These are phyloP conservation scores for Trimorus sp. DNA, from an alignment of 2,888 invertebrate genomes.

Conservation along the genomic window DNA sequence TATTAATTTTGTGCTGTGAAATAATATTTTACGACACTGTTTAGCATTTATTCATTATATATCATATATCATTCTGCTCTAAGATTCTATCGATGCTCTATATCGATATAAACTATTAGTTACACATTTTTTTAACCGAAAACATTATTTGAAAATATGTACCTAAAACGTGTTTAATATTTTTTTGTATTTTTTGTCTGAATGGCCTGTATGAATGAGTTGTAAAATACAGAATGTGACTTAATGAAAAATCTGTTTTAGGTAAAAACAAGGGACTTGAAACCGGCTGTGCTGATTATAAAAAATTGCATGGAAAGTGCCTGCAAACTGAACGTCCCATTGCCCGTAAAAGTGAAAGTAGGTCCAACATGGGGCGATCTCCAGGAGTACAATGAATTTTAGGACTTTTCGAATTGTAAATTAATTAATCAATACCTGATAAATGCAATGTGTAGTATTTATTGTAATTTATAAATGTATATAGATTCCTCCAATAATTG, in stretches of 20 bases:
- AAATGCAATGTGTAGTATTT: conserved; percentile 36
- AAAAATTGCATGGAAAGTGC: conserved; percentile 91
- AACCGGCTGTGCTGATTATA: conserved; percentile 85
- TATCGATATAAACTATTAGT: too few species aligned
- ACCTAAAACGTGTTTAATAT: too few species aligned
- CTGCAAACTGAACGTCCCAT: conserved; percentile 87
- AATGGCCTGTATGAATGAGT: too few species aligned
- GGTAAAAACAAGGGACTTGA: conserved; percentile 85
- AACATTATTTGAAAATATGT: too few species aligned
- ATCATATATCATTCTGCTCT: too few species aligned
- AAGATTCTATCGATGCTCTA: too few species aligned
- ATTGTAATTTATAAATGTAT: conserved; percentile 36
- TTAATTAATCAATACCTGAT: neutral
- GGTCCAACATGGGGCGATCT: conserved; percentile 91
- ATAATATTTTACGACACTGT: too few species aligned
- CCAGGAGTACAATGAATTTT: conserved; percentile 75
- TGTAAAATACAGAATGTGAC: neutral
- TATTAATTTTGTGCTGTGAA: too few species aligned
- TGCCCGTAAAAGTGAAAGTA: conserved; percentile 93
- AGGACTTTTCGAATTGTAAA: conserved; percentile 40
- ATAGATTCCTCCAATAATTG: conserved; percentile 18
- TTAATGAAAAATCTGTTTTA: conserved; percentile 18
- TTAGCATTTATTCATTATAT: too few species aligned
- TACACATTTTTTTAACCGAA: too few species aligned
- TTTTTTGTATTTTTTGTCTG: too few species aligned